These are phyloP conservation scores for Buceros bicornis DNA, from an alignment of 2,797 vertebrate genomes.

Conservation along the genomic window DNA sequence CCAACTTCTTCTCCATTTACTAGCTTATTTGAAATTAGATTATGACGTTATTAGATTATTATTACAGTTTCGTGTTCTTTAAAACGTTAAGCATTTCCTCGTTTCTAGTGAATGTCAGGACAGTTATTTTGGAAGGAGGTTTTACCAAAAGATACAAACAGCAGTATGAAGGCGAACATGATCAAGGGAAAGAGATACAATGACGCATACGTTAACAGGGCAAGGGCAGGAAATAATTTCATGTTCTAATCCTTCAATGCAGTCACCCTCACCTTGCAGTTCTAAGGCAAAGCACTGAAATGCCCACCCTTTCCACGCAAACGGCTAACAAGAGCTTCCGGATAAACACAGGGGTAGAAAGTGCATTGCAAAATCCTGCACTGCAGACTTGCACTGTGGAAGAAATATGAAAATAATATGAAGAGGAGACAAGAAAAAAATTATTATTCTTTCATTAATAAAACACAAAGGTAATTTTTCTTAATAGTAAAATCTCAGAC, in stretches of 20 bases:
- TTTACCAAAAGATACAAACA: not conserved
- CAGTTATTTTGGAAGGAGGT: not conserved
- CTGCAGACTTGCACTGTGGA: not conserved
- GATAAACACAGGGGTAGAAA: not conserved
- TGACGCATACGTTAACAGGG: not conserved
- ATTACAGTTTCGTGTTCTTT: not conserved
- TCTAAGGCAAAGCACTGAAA: not conserved
- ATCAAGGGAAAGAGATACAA: not conserved
- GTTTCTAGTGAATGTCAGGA: not conserved
- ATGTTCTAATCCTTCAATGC: not conserved
- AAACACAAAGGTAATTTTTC: not conserved
- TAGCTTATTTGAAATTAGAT: not conserved
- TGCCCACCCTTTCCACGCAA: not conserved
- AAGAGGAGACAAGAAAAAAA: not conserved
- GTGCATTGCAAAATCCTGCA: not conserved
- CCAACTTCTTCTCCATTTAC: not conserved
- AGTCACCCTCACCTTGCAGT: not conserved
- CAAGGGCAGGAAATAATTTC: not conserved
- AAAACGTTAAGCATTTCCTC: not conserved
- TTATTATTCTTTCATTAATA: not conserved
- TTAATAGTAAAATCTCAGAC: not conserved
- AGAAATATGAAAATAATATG: not conserved
- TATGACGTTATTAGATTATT: not conserved
- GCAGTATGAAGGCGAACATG: not conserved
- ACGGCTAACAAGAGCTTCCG: not conserved